A percentile compares a stretch with the other conserved stretches of the same genome.
phyloP scores from a whole-genome alignment of 2,113 vertebrate species.

The Amazona guildingii region DNA sequence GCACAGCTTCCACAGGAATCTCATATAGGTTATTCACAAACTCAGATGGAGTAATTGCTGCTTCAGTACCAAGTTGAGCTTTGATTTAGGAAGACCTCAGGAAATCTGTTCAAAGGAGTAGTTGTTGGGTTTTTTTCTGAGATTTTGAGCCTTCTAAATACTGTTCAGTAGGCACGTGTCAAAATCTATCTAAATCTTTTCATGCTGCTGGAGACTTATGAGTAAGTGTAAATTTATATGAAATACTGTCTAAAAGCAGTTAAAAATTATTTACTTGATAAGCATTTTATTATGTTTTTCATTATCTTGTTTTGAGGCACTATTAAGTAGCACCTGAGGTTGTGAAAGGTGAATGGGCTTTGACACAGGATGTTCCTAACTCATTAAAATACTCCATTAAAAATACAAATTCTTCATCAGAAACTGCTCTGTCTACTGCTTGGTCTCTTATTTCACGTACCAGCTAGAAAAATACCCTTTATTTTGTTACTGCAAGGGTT shows the following conservation, averaged over 20 bases:
- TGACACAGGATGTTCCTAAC: not conserved
- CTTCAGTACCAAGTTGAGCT: not conserved
- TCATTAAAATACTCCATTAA: not conserved
- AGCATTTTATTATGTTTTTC: not conserved
- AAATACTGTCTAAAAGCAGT: not conserved
- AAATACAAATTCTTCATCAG: not conserved
- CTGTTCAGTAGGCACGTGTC: not conserved
- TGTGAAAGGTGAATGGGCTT: not conserved
- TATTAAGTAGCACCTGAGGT: not conserved
- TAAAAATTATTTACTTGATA: not conserved
- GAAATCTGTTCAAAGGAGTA: not conserved
- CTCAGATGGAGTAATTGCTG: not conserved
- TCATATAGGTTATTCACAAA: not conserved
- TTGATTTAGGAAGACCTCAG: not conserved
- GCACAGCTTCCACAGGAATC: not conserved
- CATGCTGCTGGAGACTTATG: rapidly evolving
- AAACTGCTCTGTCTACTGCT: rapidly evolving
- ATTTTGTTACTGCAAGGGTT: not conserved
- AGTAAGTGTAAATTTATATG: not conserved
- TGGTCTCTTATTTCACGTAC: not conserved
- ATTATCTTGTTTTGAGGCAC: not conserved
- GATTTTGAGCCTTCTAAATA: not conserved
- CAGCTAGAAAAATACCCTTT: not conserved
- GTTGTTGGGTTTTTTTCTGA: not conserved
- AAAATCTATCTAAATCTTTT: not conserved